Base-by-base conservation (phyloP, 35 echinoderm and acorn worm genomes). In the Heliocidaris erythrogramma region DNA sequence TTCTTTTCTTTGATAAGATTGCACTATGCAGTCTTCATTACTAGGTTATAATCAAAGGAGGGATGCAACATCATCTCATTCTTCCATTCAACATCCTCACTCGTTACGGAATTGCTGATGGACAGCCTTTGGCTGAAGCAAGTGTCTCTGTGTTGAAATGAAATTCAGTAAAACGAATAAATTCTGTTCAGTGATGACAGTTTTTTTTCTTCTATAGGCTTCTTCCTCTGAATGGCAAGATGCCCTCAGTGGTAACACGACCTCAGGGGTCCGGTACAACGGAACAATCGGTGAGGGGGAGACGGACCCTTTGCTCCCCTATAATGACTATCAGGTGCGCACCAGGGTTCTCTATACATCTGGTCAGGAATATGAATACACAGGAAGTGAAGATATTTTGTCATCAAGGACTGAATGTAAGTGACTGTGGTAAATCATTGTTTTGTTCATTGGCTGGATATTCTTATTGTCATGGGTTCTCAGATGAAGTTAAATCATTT, bases 301-400 rank as follows among this genome's bases (percentile, higher is more conserved):
- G 48, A 47, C 30, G 14, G 47, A 92, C 69, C 88, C 88, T 4
- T 93, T 97, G 21, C 59, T 11, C 29, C 95, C 93, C 0, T 94
- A 93, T 65, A 97, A 92, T 27, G n/a, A 65, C 48, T 97, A 97
- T 48, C 14, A 93, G 60, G 93, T 97, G 10, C 95, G 94, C 13
- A 61, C 94, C 5, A 87, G 94, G 47, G 56, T 91, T 31, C 85
- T 85, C 49, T 97, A 96, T 52, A 60, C 27, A 47, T 94, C 95
- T 60, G 95, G 88, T 17, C 18, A 31, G 16, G 90, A 53, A 49
- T 97, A 88, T 52, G 31, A 86, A 8, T 69, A 94, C 91, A 24
- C 47, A 9, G n/a, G 91, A 5, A 92, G 30, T 92, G 53, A 95
- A 32, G 49, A 95, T 2, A 69, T 84, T 2, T 88, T 94, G 31